phyloP scores from a whole-genome alignment of 2,113 vertebrate species.

The Furnarius figulus region DNA sequence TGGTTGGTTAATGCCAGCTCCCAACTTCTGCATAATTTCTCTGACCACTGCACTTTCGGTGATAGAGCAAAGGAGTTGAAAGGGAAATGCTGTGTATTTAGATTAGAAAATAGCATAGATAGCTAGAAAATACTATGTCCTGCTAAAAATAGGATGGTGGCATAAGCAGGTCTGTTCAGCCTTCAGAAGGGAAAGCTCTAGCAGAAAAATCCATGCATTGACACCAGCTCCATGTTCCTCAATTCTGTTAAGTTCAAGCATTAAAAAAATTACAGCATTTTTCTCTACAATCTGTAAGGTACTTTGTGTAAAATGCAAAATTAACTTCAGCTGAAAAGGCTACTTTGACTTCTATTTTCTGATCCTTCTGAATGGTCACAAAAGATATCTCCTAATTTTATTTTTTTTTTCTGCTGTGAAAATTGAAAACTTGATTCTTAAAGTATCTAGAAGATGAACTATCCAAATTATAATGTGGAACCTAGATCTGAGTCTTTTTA shows the following conservation, averaged over 20 bases:
- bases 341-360: not conserved
- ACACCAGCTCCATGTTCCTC: not conserved
- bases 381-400: not conserved
- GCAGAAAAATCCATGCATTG: not conserved
- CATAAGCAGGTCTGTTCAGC: not conserved
- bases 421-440: not conserved
- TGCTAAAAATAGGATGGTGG: not conserved
- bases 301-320: not conserved
- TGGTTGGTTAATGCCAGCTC: not conserved
- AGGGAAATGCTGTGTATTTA: not conserved
- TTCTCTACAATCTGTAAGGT: not conserved
- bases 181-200: not conserved
- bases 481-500: not conserved
- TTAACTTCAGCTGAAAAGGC: not conserved
- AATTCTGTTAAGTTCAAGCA: not conserved
- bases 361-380: not conserved
- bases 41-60: not conserved
- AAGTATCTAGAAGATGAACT: not conserved
- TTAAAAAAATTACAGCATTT: not conserved
- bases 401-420: not conserved
- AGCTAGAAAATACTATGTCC: not conserved
- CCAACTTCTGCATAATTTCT: not conserved
- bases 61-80: not conserved
- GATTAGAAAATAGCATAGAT: not conserved
- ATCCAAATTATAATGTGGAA: not conserved